Percentiles rank a stretch among this genome's conserved stretches.
Conservation (phyloP, 2,888 invertebrate genomes). For the Ectobius pallidus region DNA sequence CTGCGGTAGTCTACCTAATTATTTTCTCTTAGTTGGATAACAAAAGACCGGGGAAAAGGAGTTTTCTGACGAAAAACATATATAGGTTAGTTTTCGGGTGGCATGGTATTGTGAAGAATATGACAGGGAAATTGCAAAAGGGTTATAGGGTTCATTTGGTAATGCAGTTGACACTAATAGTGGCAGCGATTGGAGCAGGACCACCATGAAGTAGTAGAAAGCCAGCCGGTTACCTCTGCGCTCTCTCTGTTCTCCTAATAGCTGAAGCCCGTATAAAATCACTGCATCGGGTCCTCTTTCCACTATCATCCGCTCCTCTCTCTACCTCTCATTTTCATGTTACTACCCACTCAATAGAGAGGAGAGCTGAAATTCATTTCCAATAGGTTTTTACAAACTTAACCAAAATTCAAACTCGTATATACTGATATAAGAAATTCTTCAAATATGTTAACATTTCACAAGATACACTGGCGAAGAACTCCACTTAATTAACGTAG, state of each 20-base stretch:
- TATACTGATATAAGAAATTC: no score
- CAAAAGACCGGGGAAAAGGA: background rate
- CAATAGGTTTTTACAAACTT: no score
- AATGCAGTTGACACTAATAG: background rate
- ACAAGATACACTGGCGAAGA: no score
- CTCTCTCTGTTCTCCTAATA: no score
- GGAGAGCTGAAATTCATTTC: no score
- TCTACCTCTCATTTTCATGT: background rate
- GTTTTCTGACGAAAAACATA: no score
- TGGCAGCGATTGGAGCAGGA: background rate
- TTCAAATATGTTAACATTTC: no score
- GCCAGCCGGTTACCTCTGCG: background rate
- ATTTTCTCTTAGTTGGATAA: conserved; percentile 2
- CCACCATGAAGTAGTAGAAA: background rate
- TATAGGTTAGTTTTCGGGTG: no score
- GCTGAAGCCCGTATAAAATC: background rate
- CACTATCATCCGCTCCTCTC: background rate
- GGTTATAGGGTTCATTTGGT: background rate
- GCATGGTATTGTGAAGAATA: background rate
- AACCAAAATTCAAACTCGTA: no score
- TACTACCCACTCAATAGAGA: no score
- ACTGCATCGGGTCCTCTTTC: background rate
- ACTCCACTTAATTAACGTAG: no score
- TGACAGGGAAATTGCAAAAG: background rate
- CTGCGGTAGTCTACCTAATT: conserved; percentile 17